phyloP scores from a whole-genome alignment of 1,140 invertebrate genomes.

The Maniola jurtina region DNA sequence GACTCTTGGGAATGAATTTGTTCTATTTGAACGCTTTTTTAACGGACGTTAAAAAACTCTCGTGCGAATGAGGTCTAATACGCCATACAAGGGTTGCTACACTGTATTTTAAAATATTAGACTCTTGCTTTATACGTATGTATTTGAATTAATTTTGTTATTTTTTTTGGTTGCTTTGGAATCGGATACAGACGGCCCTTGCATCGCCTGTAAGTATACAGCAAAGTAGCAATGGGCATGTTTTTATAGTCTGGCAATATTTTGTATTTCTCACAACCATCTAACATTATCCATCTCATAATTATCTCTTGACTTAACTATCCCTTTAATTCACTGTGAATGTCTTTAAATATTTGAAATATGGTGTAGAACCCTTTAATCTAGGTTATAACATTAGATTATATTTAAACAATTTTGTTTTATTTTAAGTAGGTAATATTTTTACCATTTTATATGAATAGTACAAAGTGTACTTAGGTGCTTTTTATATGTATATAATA shows the following conservation, averaged over 20 bases:
- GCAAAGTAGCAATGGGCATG: conserved; percentile 8
- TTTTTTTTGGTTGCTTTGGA: conserved; percentile 11
- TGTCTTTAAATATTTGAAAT: conserved; percentile 4
- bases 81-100: conserved; percentile 26
- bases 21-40: no score
- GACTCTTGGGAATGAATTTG: no score
- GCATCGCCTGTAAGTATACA: conserved; percentile 29
- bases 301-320: not conserved
- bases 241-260: conserved; percentile 9
- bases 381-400: conserved; percentile 1
- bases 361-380: conserved; percentile 25
- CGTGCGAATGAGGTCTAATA: not conserved
- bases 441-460: conserved; percentile 12
- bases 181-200: conserved; percentile 26
- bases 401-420: not conserved
- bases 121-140: not conserved
- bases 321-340: not conserved
- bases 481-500: conserved; percentile 15
- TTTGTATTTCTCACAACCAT: no score
- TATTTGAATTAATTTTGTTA: not conserved
- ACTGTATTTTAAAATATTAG: conserved; percentile 15
- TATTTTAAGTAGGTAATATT: not conserved
- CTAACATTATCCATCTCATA: no score
- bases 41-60: no score
- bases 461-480: conserved; percentile 13